Evolutionary conservation across 1,140 invertebrate species (phyloP).

Genomic region (Zaprionus ghesquierei): DNA sequence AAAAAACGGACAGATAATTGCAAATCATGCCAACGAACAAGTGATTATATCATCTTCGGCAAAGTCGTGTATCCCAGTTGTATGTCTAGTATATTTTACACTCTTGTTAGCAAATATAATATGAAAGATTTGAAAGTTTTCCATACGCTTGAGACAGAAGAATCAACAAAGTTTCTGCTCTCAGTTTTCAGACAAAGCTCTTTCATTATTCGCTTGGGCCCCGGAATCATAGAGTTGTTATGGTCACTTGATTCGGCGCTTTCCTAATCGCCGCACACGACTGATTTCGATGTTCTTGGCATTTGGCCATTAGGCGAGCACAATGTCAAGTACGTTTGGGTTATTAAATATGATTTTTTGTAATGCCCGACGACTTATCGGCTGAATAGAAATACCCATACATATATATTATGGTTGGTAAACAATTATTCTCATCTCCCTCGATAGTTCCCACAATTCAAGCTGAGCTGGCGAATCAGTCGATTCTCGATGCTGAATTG

Average conservation of each 20-base stretch:
- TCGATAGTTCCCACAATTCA: background rate
- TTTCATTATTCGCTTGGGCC: background rate
- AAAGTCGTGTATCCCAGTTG: background rate
- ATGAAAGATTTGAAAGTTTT: background rate
- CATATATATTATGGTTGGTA: background rate
- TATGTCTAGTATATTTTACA: background rate
- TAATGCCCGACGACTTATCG: slow-evolving; percentile 42
- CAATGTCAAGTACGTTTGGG: slow-evolving; percentile 70
- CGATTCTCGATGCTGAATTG: slow-evolving; percentile 9
- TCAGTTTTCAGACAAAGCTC: background rate
- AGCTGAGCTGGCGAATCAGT: slow-evolving; percentile 2
- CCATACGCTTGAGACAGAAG: background rate
- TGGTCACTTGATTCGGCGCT: slow-evolving; percentile 38
- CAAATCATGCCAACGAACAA: background rate
- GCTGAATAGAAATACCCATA: slow-evolving; percentile 37
- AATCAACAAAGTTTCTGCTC: background rate
- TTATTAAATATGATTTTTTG: slow-evolving; percentile 56
- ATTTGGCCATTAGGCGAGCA: slow-evolving; percentile 59
- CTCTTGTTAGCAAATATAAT: background rate
- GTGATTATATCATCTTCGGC: background rate
- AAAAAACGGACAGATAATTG: background rate
- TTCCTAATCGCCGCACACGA: slow-evolving; percentile 65
- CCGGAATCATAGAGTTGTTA: background rate
- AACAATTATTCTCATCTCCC: background rate
- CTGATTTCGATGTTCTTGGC: slow-evolving; percentile 61